Evolutionary conservation across 2,888 invertebrate genomes (phyloP).

Genomic region (Teinopalpus imperialis): DNA sequence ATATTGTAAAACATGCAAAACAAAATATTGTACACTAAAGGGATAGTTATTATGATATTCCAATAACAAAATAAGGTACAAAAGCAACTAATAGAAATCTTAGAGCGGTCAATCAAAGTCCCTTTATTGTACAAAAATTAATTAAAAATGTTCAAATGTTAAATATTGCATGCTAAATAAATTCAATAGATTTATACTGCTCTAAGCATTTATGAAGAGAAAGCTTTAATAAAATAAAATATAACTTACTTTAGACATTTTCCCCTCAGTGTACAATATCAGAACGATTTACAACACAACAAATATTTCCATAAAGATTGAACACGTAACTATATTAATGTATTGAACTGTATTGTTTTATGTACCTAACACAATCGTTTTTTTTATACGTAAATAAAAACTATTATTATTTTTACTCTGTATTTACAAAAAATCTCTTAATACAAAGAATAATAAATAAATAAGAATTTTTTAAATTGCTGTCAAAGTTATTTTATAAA

Average conservation of each 20-base stretch:
- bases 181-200: conserved; percentile 57
- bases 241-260: conserved; percentile 70
- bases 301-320: neutral
- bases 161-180: conserved; percentile 57
- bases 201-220: conserved; percentile 59
- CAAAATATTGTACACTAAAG: conserved; percentile 79
- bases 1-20: conserved; percentile 51
- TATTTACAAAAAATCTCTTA: too few species aligned
- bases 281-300: conserved; percentile 12
- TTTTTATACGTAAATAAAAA: too few species aligned
- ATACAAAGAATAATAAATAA: too few species aligned
- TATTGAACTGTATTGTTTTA: too few species aligned
- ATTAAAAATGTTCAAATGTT: conserved; percentile 37
- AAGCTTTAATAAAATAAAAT: conserved; percentile 58
- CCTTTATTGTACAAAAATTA: conserved; percentile 73
- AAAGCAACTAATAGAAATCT: conserved; percentile 42
- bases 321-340: too few species aligned
- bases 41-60: conserved; percentile 45
- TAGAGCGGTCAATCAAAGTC: conserved; percentile 74
- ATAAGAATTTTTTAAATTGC: too few species aligned
- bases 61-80: conserved; percentile 29
- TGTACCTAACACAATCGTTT: too few species aligned
- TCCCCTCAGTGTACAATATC: conserved; percentile 81
- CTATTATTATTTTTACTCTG: too few species aligned
- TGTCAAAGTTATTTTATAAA: too few species aligned